Evolutionary conservation across 2,888 invertebrate species (phyloP), one percentile per base, ranked within the genome.

Genomic region (Plebejus argus): DNA sequence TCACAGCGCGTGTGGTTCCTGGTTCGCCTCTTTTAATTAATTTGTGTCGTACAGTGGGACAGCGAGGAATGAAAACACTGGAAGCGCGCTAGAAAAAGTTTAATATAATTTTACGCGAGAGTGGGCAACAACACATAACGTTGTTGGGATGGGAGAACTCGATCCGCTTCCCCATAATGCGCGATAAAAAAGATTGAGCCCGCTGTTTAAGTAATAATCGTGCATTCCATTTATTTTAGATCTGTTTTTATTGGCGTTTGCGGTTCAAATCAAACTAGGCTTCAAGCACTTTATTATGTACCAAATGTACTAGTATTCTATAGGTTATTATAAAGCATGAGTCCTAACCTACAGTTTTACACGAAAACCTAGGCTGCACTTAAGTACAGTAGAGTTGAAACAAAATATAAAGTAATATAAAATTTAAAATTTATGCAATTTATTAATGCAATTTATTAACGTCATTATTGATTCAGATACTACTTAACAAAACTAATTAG

Each of bases 151-250:
- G 82, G 87, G 86, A 86, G 88, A 88, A 89, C 90, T 88, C 89
- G 89, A 90, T 91, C 89, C 89, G 86, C 85, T 85, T 82, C 83
- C 87, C 89, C 90, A 88, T 91, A 92, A 91, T 88, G 86, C 82
- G 81, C 91, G 90, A 92, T 93, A 92, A 92, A 92, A 90, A 87
- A 92, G 90, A 93, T 93, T 92, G 93, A 91, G 91, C 89, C 90
- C 87, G 90, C 89, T 90, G 87, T 86, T 87, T 86, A 87, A 87
- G 89, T 90, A 90, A 90, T 91, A 92, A 90, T 89, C 15, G 35
- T n/a, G 53, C 20, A 23, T 74, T 74, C 49, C 12, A 74, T 74
- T 49, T 53, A 49, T 49, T 74, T 74, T 18, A 15, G 15, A 23
- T 49, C 23, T 74, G 23, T 23, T 28, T 28, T 74, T 53, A 45